A percentile compares a stretch with the other conserved stretches of the same genome.
Conservation (phyloP, 2,888 invertebrate genomes). For the Abrostola tripartita region DNA sequence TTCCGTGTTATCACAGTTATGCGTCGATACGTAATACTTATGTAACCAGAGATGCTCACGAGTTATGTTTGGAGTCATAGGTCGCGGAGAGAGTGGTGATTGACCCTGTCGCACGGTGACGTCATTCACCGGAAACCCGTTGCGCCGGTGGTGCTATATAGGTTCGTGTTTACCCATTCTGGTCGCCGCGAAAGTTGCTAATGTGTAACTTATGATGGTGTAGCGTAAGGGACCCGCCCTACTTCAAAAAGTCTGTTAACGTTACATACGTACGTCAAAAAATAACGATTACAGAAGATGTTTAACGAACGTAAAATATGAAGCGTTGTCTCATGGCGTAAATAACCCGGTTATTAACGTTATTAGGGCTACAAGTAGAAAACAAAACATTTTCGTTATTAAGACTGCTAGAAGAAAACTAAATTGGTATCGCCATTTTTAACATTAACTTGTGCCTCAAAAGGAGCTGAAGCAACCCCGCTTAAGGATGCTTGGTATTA, state of each 20-base stretch:
- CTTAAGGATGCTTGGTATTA: too few relatives aligned
- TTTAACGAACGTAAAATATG: too few relatives aligned
- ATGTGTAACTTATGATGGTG: slow-evolving; percentile 14
- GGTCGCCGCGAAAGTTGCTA: slow-evolving; percentile 45
- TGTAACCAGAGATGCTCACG: slow-evolving; percentile 54
- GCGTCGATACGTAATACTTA: slow-evolving; percentile 59
- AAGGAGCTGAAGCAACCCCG: too few relatives aligned
- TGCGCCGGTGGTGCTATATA: slow-evolving; percentile 27
- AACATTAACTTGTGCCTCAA: neutral
- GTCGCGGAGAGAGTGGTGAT: slow-evolving; percentile 73
- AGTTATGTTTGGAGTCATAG: slow-evolving; percentile 66
- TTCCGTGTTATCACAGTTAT: slow-evolving; percentile 53
- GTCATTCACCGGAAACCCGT: slow-evolving; percentile 56
- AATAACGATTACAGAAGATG: too few relatives aligned
- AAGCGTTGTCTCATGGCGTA: too few relatives aligned
- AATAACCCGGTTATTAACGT: too few relatives aligned
- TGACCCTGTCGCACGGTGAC: slow-evolving; percentile 59
- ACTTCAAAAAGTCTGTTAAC: too few relatives aligned
- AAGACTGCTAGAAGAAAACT: too few relatives aligned
- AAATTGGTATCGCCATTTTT: neutral
- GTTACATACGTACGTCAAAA: too few relatives aligned
- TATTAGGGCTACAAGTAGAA: too few relatives aligned
- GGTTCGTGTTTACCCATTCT: slow-evolving; percentile 22
- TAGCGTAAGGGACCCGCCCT: neutral
- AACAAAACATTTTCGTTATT: too few relatives aligned